phyloP scores from a whole-genome alignment of 2,888 invertebrate species.

The Sarcophaga caerulescens region DNA sequence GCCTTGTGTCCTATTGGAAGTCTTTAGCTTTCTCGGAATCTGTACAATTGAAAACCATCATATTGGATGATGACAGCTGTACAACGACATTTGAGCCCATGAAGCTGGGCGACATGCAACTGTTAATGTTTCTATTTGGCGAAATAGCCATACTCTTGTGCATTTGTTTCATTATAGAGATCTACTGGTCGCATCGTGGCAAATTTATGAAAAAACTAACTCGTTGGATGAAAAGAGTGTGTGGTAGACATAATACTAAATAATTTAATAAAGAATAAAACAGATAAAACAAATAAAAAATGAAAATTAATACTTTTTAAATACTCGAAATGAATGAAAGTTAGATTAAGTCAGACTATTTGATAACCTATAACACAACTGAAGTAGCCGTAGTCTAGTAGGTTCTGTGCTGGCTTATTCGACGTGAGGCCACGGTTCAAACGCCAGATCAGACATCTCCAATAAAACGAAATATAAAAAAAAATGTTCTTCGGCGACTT shows the following conservation, averaged over 20 bases:
- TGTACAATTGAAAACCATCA: constrained; percentile 44
- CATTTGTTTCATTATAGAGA: constrained; percentile 52
- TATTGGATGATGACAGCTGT: constrained; percentile 35
- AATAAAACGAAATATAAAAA: no score
- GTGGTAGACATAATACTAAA: neutral
- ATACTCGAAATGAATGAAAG: no score
- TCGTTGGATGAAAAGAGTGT: neutral
- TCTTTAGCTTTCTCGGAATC: constrained; percentile 59
- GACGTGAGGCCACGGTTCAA: no score
- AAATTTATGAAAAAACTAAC: neutral
- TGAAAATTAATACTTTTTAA: no score
- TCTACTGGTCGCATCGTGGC: constrained; percentile 28
- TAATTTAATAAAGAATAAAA: neutral
- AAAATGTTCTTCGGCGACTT: no score
- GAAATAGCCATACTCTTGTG: neutral
- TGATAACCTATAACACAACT: no score
- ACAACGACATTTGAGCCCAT: constrained; percentile 57
- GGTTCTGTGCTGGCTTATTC: no score
- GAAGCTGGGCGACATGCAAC: constrained; percentile 60
- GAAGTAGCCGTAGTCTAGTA: no score
- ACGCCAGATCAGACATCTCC: no score
- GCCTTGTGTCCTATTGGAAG: constrained; percentile 66
- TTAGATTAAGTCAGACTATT: no score
- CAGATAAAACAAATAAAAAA: no score
- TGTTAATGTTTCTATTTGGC: constrained; percentile 47